phyloP scores from a whole-genome alignment of 2,888 invertebrate species.

The Rhyacophila evoluta region DNA sequence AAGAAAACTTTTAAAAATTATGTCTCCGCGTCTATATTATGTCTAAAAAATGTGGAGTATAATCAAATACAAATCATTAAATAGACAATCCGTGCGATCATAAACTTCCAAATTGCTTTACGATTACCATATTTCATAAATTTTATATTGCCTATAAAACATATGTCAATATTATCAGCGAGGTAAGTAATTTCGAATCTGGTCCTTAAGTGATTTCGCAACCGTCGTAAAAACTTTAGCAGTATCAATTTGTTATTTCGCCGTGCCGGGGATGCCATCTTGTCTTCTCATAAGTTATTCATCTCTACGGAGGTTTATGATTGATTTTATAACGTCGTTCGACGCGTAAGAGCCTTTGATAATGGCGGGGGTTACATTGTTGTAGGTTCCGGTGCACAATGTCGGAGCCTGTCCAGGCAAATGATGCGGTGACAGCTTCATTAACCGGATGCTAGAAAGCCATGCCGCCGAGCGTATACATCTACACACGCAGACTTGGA shows the following conservation, averaged over 20 bases:
- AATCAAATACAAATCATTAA: background rate
- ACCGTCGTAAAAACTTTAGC: background rate
- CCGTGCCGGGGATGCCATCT: background rate
- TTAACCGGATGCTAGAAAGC: slow-evolving; percentile 28
- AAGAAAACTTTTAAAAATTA: too few relatives aligned
- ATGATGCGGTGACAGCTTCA: slow-evolving; percentile 44
- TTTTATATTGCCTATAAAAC: slow-evolving; percentile 4
- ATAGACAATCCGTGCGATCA: background rate
- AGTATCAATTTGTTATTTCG: slow-evolving; percentile 17
- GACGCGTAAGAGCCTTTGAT: slow-evolving; percentile 6
- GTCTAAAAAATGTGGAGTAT: too few relatives aligned
- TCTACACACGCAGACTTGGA: background rate
- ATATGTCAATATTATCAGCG: slow-evolving; percentile 5
- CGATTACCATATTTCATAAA: slow-evolving; percentile 3
- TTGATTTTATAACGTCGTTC: slow-evolving; percentile 16
- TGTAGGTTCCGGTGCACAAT: background rate
- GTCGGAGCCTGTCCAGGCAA: slow-evolving; percentile 32
- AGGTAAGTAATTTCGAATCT: slow-evolving; percentile 17
- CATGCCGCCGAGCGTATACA: background rate
- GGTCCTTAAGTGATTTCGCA: background rate
- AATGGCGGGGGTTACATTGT: slow-evolving; percentile 9
- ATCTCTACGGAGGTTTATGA: slow-evolving; percentile 3
- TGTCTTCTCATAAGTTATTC: slow-evolving; percentile 22
- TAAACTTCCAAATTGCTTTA: background rate
- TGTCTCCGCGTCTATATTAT: too few relatives aligned